A percentile compares a stretch with the other conserved stretches of the same genome.
phyloP scores from a whole-genome alignment of 2,888 invertebrate species.

The Rhogogaster chlorosoma region DNA sequence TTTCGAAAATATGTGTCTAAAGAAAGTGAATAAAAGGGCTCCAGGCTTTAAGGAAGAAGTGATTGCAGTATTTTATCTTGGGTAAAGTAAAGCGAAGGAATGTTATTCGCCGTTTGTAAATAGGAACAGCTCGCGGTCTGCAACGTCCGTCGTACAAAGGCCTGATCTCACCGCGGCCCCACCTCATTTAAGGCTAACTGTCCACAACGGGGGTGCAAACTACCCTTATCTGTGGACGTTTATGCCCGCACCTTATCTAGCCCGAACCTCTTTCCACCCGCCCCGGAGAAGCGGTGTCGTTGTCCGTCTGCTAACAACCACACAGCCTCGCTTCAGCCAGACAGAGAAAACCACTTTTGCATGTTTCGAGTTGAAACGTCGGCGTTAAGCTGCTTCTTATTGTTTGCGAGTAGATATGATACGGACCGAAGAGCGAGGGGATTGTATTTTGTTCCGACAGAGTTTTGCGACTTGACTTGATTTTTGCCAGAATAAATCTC shows the following conservation, averaged over 20 bases:
- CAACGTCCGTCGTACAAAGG: constrained; percentile 42
- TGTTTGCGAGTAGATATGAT: neutral
- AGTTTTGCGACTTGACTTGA: neutral
- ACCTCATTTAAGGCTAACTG: constrained; percentile 76
- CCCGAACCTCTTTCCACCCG: constrained; percentile 56
- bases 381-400: constrained; percentile 14
- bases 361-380: constrained; percentile 27
- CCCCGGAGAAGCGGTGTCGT: constrained; percentile 46
- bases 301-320: constrained; percentile 40
- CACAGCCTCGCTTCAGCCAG: neutral
- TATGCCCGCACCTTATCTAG: constrained; percentile 76
- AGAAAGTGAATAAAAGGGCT: neutral
- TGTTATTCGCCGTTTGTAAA: constrained; percentile 35
- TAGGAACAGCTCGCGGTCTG: constrained; percentile 30
- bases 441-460: neutral
- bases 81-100: neutral
- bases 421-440: neutral
- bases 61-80: constrained; percentile 24
- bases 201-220: constrained; percentile 77
- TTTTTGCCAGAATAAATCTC: neutral
- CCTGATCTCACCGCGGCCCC: constrained; percentile 50
- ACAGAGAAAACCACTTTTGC: constrained; percentile 22
- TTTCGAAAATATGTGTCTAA: neutral
- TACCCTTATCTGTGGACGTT: constrained; percentile 76
- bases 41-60: neutral